Base-by-base conservation (phyloP, 1,140 invertebrate species). In the Rhagoletis pomonella region DNA sequence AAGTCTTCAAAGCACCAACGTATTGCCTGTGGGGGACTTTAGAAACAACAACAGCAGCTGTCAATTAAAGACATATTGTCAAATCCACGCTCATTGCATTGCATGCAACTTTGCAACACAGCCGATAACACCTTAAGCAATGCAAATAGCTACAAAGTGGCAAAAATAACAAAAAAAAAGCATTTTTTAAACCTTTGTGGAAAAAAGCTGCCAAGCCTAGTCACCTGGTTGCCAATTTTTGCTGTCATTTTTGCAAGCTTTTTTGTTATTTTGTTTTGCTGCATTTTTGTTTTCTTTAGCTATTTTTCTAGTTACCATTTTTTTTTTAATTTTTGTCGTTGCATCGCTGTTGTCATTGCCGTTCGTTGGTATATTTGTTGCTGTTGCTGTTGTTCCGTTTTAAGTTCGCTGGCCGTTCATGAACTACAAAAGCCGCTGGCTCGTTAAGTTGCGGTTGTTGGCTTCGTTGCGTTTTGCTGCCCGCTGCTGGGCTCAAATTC, bases 361-460 rank as follows among this genome's bases (percentile, higher is more conserved):
- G n/a, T n/a, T n/a, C n/a, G n/a, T n/a, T n/a, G n/a, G n/a, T n/a
- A n/a, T n/a, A n/a, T n/a, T n/a, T 73, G 44, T n/a, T n/a, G n/a
- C n/a, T n/a, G n/a, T 58, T 81, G 9, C 29, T 81, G 73, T 50
- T 81, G 39, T n/a, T 62, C 3, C 58, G 69, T 87, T 86, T 73
- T 73, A 86, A 87, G 87, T 88, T 88, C 87, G 87, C 85, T 88
- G 87, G 69, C 87, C 87, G 87, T 88, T 88, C 87, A 88, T 88
- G 87, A 88, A 88, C 87, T 88, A 88, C 87, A 88, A 88, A 86
- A 84, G 85, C 67, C 85, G 73, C 73, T 81, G 73, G 73, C 17
- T 81, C 73, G 73, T 81, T 81, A 81, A 81, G 73, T 81, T 81
- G 73, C 73, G 73, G 73, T 81, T 81, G 73, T 81, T 81, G 73